Conservation (phyloP, 2,797 vertebrate genomes). For the Anabas testudineus region DNA sequence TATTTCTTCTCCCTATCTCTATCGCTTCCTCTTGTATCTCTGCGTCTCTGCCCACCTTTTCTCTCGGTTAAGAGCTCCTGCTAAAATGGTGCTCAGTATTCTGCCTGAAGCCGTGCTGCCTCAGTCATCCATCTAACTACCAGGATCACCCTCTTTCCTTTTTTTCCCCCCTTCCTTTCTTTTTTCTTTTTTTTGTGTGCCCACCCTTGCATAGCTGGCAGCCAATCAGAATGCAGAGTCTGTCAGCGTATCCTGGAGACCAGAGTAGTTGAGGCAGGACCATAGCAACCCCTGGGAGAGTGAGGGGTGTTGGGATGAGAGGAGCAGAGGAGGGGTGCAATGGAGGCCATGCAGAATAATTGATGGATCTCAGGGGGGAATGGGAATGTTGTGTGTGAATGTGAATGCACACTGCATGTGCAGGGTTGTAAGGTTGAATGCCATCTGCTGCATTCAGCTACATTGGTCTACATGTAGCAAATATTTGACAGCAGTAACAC, state of each 20-base stretch:
- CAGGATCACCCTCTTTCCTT: conserved; percentile 63
- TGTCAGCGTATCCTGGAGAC: conserved; percentile 84
- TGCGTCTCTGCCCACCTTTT: conserved; percentile 30
- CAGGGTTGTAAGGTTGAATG: neutral
- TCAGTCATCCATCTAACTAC: conserved; percentile 73
- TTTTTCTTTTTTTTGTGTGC: conserved; percentile 37
- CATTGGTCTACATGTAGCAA: neutral
- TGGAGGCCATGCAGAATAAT: conserved; percentile 66
- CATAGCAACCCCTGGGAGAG: conserved; percentile 72
- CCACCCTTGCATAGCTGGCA: conserved; percentile 65
- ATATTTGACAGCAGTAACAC: neutral
- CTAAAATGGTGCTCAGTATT: conserved; percentile 68
- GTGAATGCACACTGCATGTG: neutral
- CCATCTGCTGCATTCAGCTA: neutral
- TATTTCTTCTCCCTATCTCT: conserved; percentile 1
- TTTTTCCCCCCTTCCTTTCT: conserved; percentile 32
- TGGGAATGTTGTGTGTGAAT: conserved; percentile 19
- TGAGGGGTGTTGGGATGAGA: conserved; percentile 29
- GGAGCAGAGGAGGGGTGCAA: conserved; percentile 20
- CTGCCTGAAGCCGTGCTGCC: conserved; percentile 63
- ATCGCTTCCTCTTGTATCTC: conserved; percentile 10
- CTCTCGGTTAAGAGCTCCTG: conserved; percentile 42
- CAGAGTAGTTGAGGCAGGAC: conserved; percentile 76
- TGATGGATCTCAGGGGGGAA: conserved; percentile 27
- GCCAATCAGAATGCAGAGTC: conserved; percentile 79